Evolutionary conservation across 2,113 vertebrate species (phyloP).

Genomic region (Cnemophilus loriae): DNA sequence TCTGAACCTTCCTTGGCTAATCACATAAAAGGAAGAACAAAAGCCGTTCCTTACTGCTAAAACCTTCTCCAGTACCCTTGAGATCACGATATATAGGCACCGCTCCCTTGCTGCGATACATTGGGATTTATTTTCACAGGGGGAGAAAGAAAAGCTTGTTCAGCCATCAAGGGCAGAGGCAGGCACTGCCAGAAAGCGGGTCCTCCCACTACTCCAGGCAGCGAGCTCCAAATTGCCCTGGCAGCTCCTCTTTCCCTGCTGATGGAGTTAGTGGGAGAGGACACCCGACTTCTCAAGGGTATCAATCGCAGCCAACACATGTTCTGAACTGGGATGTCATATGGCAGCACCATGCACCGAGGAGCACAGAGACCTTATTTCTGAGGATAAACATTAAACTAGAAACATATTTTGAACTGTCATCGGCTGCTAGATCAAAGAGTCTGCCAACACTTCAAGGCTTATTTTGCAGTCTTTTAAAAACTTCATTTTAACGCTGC

Average conservation of each 20-base stretch:
- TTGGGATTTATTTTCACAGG: background rate
- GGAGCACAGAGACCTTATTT: background rate
- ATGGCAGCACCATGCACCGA: background rate
- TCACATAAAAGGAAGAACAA: conserved; percentile 26
- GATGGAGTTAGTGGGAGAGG: background rate
- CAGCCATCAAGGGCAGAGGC: background rate
- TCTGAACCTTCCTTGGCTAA: conserved; percentile 24
- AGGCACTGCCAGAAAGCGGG: background rate
- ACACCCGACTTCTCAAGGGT: background rate
- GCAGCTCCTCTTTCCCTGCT: background rate
- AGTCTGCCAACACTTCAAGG: conserved; percentile 22
- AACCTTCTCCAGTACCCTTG: background rate
- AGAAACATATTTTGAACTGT: conserved; percentile 46
- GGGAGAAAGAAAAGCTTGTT: background rate
- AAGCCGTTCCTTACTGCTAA: background rate
- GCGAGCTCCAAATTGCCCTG: background rate
- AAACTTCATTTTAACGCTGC: background rate
- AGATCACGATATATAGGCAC: background rate
- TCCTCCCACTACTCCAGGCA: background rate
- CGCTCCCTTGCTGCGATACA: background rate
- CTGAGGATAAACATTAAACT: conserved; percentile 29
- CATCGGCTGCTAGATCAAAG: conserved; percentile 33
- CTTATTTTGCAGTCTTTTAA: conserved; percentile 3
- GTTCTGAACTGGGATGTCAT: background rate
- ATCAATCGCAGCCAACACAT: background rate